phyloP scores from a whole-genome alignment of 2,113 vertebrate genomes.

The Calidris pugnax region DNA sequence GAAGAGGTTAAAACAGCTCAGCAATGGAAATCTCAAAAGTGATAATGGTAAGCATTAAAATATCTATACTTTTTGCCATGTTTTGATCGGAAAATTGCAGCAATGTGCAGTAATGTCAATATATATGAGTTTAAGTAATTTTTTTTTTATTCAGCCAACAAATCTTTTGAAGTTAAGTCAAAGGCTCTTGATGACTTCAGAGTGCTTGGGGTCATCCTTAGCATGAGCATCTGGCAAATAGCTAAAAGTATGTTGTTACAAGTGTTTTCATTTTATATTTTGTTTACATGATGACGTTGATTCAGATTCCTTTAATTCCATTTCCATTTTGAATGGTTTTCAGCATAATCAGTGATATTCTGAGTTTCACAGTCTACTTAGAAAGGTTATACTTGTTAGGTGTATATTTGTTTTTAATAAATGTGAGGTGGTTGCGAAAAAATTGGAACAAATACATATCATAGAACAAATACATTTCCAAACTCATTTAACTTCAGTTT shows the following conservation, averaged over 20 bases:
- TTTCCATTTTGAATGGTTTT: constrained; percentile 26
- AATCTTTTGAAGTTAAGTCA: background rate
- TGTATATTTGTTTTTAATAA: background rate
- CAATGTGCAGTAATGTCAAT: background rate
- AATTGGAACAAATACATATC: background rate
- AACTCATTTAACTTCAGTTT: background rate
- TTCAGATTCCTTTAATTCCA: background rate
- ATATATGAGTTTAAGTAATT: background rate
- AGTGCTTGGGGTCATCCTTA: background rate
- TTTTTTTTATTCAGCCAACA: background rate
- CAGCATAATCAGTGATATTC: background rate
- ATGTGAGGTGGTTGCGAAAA: background rate
- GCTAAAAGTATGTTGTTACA: background rate
- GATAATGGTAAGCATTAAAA: constrained; percentile 68
- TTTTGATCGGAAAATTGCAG: background rate
- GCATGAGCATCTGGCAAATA: background rate
- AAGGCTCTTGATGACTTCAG: background rate
- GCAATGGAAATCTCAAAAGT: constrained; percentile 65
- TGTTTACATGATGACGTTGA: background rate
- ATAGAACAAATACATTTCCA: background rate
- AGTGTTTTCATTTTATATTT: background rate
- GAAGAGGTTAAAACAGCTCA: constrained; percentile 80
- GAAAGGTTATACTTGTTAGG: background rate
- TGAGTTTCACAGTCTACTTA: background rate
- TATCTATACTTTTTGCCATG: background rate